phyloP scores from a whole-genome alignment of 2,888 invertebrate species.

The Dromius quadrimaculatus region DNA sequence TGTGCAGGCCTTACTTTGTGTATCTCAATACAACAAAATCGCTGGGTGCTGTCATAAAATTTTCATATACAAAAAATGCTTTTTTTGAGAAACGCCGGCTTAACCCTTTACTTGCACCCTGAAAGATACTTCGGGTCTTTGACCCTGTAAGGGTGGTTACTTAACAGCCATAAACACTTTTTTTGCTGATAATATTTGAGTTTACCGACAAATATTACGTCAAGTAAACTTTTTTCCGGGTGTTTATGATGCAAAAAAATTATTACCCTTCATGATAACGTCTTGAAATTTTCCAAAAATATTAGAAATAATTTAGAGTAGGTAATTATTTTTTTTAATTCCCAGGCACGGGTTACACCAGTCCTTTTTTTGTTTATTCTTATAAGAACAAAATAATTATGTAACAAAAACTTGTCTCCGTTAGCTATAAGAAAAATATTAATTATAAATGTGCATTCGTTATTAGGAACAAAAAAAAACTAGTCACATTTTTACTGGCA shows the following conservation, averaged over 20 bases:
- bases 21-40: slow-evolving; percentile 17
- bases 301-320: too few relatives aligned
- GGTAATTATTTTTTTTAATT: neutral
- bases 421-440: neutral
- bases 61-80: slow-evolving; percentile 28
- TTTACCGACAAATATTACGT: slow-evolving; percentile 8
- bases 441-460: neutral
- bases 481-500: too few relatives aligned
- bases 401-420: neutral
- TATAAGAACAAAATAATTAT: neutral
- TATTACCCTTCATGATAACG: too few relatives aligned
- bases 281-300: too few relatives aligned
- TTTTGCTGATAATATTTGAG: slow-evolving; percentile 10
- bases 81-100: slow-evolving; percentile 36
- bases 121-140: slow-evolving; percentile 31
- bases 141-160: slow-evolving; percentile 25
- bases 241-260: neutral
- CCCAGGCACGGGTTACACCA: neutral
- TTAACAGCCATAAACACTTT: neutral
- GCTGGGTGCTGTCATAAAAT: slow-evolving; percentile 39
- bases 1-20: slow-evolving; percentile 33
- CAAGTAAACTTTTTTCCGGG: neutral
- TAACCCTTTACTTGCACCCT: slow-evolving; percentile 39
- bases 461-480: too few relatives aligned
- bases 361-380: neutral